phyloP scores from a whole-genome alignment of 1,140 invertebrate genomes.

The Meloidogyne floridensis region DNA sequence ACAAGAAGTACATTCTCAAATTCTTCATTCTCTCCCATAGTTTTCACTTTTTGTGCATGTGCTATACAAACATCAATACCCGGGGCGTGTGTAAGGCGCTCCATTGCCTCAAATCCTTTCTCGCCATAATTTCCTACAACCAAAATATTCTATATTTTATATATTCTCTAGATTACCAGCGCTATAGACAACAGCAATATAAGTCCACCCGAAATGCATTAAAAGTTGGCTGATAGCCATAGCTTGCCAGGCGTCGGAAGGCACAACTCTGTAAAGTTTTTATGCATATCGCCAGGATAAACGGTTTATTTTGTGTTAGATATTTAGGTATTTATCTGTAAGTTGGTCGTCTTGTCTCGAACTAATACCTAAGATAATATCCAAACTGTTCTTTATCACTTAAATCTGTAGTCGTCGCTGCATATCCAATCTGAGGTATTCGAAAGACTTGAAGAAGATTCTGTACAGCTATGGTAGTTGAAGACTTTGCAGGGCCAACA shows the following conservation, averaged over 20 bases:
- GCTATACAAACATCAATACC: constrained; percentile 74
- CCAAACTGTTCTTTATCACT: constrained; percentile 78
- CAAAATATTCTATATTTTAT: background rate
- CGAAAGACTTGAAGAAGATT: constrained; percentile 75
- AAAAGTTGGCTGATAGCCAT: constrained; percentile 77
- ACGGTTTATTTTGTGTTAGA: too few species aligned
- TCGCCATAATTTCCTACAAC: constrained; percentile 79
- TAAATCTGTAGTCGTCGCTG: constrained; percentile 77
- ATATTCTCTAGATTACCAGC: constrained; percentile 71
- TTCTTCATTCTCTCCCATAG: constrained; percentile 51
- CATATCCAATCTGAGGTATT: constrained; percentile 75
- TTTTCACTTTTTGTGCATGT: constrained; percentile 69
- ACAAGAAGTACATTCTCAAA: constrained; percentile 73
- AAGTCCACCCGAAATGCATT: constrained; percentile 78
- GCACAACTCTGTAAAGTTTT: constrained; percentile 71
- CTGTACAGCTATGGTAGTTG: constrained; percentile 72
- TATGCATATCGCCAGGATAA: too few species aligned
- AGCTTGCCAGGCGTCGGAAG: constrained; percentile 80
- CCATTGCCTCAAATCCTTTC: constrained; percentile 78
- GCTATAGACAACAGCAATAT: constrained; percentile 79
- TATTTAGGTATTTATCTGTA: background rate
- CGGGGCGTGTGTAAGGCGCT: constrained; percentile 71
- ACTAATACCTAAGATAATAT: constrained; percentile 74
- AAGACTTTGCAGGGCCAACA: constrained; percentile 62
- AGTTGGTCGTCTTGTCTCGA: too few species aligned